These are phyloP conservation scores for Gymnobelideus leadbeateri DNA, from an alignment of 2,113 vertebrate species.

Conservation along the genomic window DNA sequence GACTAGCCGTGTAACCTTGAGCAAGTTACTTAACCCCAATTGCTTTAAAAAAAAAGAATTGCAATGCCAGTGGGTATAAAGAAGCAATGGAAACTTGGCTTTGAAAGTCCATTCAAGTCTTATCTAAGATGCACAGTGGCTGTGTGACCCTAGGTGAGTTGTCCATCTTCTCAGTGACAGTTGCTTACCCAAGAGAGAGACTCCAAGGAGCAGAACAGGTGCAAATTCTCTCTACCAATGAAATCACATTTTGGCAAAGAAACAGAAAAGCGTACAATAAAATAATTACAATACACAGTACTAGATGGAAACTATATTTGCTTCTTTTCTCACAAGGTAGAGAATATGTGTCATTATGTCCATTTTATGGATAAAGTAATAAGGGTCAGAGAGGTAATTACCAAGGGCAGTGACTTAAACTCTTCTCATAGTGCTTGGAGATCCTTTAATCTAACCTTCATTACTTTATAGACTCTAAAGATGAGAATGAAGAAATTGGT, in stretches of 20 bases:
- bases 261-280: background rate
- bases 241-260: background rate
- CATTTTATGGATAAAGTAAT: background rate
- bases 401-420: background rate
- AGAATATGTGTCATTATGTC: background rate
- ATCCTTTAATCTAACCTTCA: background rate
- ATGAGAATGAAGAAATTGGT: background rate
- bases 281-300: background rate
- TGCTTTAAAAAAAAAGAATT: too few relatives aligned
- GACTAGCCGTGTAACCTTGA: too few relatives aligned
- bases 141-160: background rate
- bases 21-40: too few relatives aligned
- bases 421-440: background rate
- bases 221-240: background rate
- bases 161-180: background rate
- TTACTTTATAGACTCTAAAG: background rate
- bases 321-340: background rate
- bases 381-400: background rate
- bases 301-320: background rate
- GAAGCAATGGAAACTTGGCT: background rate
- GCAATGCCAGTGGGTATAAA: background rate
- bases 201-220: background rate
- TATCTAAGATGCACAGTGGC: background rate
- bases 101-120: background rate
- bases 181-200: too few relatives aligned